Evolutionary conservation across 2,113 vertebrate species (phyloP).

Genomic region (Mesoclemmys tuberculata): DNA sequence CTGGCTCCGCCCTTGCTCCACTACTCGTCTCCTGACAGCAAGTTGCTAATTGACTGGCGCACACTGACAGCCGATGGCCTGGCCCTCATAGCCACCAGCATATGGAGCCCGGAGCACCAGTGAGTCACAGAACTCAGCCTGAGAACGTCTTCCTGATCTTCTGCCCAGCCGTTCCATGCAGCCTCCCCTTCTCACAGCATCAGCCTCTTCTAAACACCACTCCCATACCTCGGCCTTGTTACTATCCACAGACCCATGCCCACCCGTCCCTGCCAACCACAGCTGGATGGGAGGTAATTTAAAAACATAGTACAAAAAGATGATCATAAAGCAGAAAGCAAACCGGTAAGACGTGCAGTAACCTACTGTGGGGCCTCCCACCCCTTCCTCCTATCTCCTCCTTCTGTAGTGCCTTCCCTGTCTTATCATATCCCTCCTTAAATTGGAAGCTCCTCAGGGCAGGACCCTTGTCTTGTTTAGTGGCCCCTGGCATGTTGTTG

Average conservation of each 20-base stretch:
- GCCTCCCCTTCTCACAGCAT: not conserved
- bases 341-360: not conserved
- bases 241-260: not conserved
- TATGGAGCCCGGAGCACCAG: not conserved
- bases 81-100: too few relatives aligned
- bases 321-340: not conserved
- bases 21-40: not conserved
- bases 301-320: not conserved
- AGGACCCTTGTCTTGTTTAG: not conserved
- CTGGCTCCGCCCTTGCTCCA: not conserved
- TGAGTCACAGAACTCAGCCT: not conserved
- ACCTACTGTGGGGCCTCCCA: not conserved
- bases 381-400: not conserved
- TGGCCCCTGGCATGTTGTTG: not conserved
- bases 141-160: not conserved
- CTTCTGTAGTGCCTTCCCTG: not conserved
- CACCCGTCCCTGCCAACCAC: not conserved
- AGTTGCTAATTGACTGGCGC: not conserved
- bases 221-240: not conserved
- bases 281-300: not conserved
- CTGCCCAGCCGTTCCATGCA: not conserved
- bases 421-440: not conserved
- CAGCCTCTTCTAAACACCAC: not conserved
- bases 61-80: not conserved
- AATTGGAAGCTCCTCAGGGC: not conserved